phyloP scores from a whole-genome alignment of 2,888 invertebrate species.

The Ypsolopha scabrella region DNA sequence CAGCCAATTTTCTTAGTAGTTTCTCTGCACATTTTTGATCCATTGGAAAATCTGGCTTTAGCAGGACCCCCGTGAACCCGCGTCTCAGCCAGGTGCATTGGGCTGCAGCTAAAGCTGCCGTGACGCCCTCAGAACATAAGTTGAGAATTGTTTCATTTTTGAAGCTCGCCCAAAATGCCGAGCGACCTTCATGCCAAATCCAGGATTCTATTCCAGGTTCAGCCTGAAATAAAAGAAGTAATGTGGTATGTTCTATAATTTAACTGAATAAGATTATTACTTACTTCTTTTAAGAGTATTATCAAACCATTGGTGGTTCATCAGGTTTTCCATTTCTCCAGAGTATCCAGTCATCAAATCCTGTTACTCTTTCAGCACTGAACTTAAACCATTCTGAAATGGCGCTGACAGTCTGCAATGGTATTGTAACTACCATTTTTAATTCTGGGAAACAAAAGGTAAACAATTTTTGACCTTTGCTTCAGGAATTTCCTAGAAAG shows the following conservation, averaged over 20 bases:
- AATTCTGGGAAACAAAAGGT: constrained; percentile 42
- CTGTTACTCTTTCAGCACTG: constrained; percentile 67
- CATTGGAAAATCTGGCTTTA: constrained; percentile 35
- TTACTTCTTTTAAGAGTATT: background rate
- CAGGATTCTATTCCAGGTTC: constrained; percentile 25
- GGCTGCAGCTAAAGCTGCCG: constrained; percentile 31
- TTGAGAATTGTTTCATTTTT: constrained; percentile 40
- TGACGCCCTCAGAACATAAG: constrained; percentile 38
- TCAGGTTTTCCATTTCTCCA: constrained; percentile 72
- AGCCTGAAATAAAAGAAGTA: constrained; percentile 12
- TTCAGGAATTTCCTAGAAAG: constrained; percentile 36
- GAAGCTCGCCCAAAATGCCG: constrained; percentile 29
- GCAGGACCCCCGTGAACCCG: constrained; percentile 39
- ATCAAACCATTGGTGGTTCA: constrained; percentile 16
- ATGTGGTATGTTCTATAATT: background rate
- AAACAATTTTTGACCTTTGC: background rate
- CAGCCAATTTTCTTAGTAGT: constrained; percentile 34
- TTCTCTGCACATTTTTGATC: constrained; percentile 32
- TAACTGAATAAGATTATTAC: background rate
- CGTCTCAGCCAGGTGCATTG: constrained; percentile 48
- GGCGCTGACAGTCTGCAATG: constrained; percentile 70
- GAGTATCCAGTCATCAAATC: constrained; percentile 78
- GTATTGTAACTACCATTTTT: constrained; percentile 45
- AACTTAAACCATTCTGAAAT: constrained; percentile 81
- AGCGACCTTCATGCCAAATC: constrained; percentile 35